Evolutionary conservation across 2,888 invertebrate genomes (phyloP), one percentile per base, ranked within the genome.

Genomic region (Habrosyne pyritoides): DNA sequence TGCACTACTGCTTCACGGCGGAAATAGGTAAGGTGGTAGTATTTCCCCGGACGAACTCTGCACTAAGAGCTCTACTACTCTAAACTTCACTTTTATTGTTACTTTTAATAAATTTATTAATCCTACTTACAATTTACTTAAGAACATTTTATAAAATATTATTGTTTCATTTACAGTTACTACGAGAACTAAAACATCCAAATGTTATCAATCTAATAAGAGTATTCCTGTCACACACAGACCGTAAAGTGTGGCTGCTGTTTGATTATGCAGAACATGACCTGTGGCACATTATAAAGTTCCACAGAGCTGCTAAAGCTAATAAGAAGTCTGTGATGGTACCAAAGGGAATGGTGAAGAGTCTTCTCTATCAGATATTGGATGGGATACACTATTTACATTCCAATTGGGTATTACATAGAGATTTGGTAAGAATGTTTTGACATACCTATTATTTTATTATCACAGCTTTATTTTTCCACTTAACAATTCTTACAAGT

Each of bases 211-310:
- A 97, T 73, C 93, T 99, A 48, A 99, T 99, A 71, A 93, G 98
- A 73, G 99, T 99, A 1, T 99, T 99, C 84, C 94, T 99, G 0
- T 99, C 99, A 0, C 99, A 99, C 81, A 97, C 95, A 73, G 99
- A 99, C 79, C 94, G 99, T 36, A 99, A 99, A 94, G 99, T 99
- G 3, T 99, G 98, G 96, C 93, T 99, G 36, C 91, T 99, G 10
- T 99, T 99, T 91, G 99, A 99, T 84, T 99, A 98, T 93, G 99
- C 99, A 0, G 99, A 99, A 89, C 99, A 99, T 93, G 99, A 99
- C 92, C 89, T 99, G 56, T 99, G 99, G 99, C 99, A 99, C 83
- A 99, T 99, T 26, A 99, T 99, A 52, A 99, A 99, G 91, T 99
- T 98, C 83, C 99, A 99, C 83, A 94, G 99, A 77, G 98, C 99